phyloP scores from a whole-genome alignment of 1,140 invertebrate genomes.

The Polypedilum pembai region DNA sequence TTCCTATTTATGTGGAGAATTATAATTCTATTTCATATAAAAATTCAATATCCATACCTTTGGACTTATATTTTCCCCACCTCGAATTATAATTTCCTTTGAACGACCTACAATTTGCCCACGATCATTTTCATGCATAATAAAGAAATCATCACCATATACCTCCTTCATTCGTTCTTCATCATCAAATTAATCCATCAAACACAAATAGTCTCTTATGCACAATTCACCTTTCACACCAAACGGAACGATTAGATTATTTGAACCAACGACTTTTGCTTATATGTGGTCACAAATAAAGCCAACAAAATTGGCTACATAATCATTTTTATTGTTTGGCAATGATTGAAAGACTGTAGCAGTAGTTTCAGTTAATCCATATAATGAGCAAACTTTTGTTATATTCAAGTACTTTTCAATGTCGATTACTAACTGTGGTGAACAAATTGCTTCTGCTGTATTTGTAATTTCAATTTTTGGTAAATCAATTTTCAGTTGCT shows the following conservation, averaged over 20 bases:
- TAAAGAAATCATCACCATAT: slow-evolving; percentile 64
- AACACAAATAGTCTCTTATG: slow-evolving; percentile 69
- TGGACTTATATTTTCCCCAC: slow-evolving; percentile 88
- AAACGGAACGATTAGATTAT: slow-evolving; percentile 63
- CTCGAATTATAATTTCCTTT: slow-evolving; percentile 87
- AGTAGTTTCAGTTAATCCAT: slow-evolving; percentile 83
- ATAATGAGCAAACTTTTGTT: slow-evolving; percentile 59
- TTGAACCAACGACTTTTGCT: slow-evolving; percentile 65
- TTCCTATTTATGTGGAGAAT: slow-evolving; percentile 40
- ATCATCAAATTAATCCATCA: slow-evolving; percentile 83
- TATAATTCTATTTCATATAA: too few relatives aligned
- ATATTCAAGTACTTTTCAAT: slow-evolving; percentile 48
- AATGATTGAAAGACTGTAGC: slow-evolving; percentile 64
- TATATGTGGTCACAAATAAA: slow-evolving; percentile 71
- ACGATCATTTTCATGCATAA: slow-evolving; percentile 68
- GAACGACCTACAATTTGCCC: slow-evolving; percentile 70
- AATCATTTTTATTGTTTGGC: slow-evolving; percentile 54
- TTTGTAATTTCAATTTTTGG: slow-evolving; percentile 52
- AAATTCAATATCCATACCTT: slow-evolving; percentile 43
- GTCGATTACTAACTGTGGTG: slow-evolving; percentile 60
- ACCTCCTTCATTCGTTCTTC: slow-evolving; percentile 68
- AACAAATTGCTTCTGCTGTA: slow-evolving; percentile 67
- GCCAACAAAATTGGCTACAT: slow-evolving; percentile 68
- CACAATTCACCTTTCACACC: slow-evolving; percentile 75
- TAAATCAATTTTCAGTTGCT: slow-evolving; percentile 43